Conservation (phyloP, 2,888 invertebrate species). For the Dicyrtomina minuta region DNA sequence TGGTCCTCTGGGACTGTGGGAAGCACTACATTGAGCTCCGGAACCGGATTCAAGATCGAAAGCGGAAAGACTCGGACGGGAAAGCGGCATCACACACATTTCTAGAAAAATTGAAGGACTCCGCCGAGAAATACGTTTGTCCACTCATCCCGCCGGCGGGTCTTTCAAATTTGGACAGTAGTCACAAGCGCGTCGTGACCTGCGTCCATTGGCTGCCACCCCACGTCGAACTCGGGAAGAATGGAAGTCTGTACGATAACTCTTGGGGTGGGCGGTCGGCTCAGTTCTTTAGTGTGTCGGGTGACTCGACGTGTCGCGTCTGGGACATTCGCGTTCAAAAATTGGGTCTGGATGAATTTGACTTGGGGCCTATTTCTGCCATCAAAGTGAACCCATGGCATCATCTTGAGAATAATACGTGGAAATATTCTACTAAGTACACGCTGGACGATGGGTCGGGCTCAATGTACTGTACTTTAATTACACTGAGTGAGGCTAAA, state of each 20-base stretch:
- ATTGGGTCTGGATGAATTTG: slow-evolving; percentile 40
- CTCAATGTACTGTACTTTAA: slow-evolving; percentile 33
- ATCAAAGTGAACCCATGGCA: slow-evolving; percentile 46
- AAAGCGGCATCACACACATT: slow-evolving; percentile 32
- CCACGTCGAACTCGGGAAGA: slow-evolving; percentile 50
- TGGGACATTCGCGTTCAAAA: slow-evolving; percentile 50
- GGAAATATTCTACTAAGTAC: slow-evolving; percentile 45
- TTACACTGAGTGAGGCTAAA: slow-evolving; percentile 36
- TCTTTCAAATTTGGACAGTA: slow-evolving; percentile 47
- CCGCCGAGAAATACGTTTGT: slow-evolving; percentile 46
- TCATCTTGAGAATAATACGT: slow-evolving; percentile 51
- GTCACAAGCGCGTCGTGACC: slow-evolving; percentile 48
- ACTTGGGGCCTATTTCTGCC: slow-evolving; percentile 32
- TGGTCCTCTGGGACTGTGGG: slow-evolving; percentile 51
- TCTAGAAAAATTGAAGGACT: slow-evolving; percentile 51
- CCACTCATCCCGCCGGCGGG: slow-evolving; percentile 47
- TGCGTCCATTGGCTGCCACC: slow-evolving; percentile 48
- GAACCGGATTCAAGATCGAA: slow-evolving; percentile 44
- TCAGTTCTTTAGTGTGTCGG: slow-evolving; percentile 51
- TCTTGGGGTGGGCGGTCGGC: slow-evolving; percentile 36
- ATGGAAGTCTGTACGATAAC: slow-evolving; percentile 49
- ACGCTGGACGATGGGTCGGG: slow-evolving; percentile 36
- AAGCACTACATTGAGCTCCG: slow-evolving; percentile 43
- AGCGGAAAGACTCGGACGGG: slow-evolving; percentile 25
- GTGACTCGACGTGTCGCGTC: slow-evolving; percentile 43